A percentile compares a stretch with the other conserved stretches of the same genome.
These are phyloP conservation scores for Dolichopus griseipennis DNA, from an alignment of 2,888 invertebrate genomes.

Conservation along the genomic window DNA sequence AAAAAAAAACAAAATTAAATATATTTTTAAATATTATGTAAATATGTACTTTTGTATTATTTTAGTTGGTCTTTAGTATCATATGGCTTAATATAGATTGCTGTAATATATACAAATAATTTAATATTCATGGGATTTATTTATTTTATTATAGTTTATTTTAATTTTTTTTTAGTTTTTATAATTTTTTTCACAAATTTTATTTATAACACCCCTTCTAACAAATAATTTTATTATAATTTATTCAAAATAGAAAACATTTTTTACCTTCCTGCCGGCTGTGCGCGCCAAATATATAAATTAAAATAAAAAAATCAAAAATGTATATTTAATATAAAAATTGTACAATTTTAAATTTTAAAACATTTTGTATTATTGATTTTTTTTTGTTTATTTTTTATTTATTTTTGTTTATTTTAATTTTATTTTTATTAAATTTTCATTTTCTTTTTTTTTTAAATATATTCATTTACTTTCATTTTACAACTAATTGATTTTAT, in stretches of 20 bases:
- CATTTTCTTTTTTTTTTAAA: neutral
- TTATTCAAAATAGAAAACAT: constrained; percentile 20
- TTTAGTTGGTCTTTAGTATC: constrained; percentile 8
- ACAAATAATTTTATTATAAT: constrained; percentile 22
- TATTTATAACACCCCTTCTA: constrained; percentile 20
- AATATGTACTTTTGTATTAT: no score
- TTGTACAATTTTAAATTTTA: constrained; percentile 19
- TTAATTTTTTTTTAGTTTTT: constrained; percentile 15
- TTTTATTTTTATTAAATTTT: constrained; percentile 22
- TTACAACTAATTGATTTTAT: no score
- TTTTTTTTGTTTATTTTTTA: constrained; percentile 28
- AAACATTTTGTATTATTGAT: constrained; percentile 21
- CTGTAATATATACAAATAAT: neutral
- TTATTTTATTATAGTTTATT: no score
- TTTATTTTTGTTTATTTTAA: constrained; percentile 28
- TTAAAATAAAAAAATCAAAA: constrained; percentile 22
- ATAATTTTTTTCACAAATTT: constrained; percentile 18
- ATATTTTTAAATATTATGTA: no score
- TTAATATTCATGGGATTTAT: neutral
- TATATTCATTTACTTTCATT: neutral
- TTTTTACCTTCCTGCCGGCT: constrained; percentile 39
- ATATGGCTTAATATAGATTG: constrained; percentile 15
- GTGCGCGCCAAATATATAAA: constrained; percentile 35
- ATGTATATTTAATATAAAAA: no score
- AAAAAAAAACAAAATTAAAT: no score